Conservation (phyloP, 1,140 invertebrate species). For the Drosophila melanica region DNA sequence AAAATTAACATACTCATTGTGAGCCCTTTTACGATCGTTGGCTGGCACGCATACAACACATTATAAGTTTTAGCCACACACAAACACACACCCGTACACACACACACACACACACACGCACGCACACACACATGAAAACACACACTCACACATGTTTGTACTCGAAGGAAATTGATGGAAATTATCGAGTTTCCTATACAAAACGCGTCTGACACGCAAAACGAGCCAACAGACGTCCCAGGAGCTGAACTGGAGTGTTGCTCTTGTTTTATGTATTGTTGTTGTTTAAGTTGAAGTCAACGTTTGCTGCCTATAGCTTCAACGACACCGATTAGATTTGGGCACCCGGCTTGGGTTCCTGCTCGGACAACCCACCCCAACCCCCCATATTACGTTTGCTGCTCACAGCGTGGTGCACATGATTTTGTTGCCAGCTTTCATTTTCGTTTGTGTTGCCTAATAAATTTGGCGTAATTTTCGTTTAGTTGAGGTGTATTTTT, state of each 20-base stretch:
- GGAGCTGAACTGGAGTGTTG: slow-evolving; percentile 19
- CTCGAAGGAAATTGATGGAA: slow-evolving; percentile 78
- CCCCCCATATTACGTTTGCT: neutral
- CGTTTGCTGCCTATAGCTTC: slow-evolving; percentile 45
- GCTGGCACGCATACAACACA: slow-evolving; percentile 40
- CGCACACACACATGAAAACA: neutral
- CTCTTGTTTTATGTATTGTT: neutral
- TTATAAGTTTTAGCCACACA: slow-evolving; percentile 27
- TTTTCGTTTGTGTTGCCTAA: slow-evolving; percentile 65
- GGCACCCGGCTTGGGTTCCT: slow-evolving; percentile 6
- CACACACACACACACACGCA: neutral
- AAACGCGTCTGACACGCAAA: slow-evolving; percentile 78
- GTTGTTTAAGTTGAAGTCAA: slow-evolving; percentile 13
- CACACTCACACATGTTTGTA: slow-evolving; percentile 22
- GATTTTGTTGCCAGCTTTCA: slow-evolving; percentile 48
- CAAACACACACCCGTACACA: neutral
- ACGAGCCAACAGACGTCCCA: slow-evolving; percentile 27
- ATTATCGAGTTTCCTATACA: slow-evolving; percentile 82
- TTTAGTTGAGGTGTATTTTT: slow-evolving; percentile 63
- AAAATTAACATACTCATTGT: slow-evolving; percentile 69
- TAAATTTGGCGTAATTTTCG: slow-evolving; percentile 79
- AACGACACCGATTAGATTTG: slow-evolving; percentile 68
- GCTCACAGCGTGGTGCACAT: slow-evolving; percentile 18
- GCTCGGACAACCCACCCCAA: slow-evolving; percentile 1
- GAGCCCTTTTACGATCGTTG: slow-evolving; percentile 55